A percentile compares a stretch with the other conserved stretches of the same genome.
Evolutionary conservation across 53 echinoderm and acorn worm species (phyloP).

Genomic region (Hippasteria phrygiana): DNA sequence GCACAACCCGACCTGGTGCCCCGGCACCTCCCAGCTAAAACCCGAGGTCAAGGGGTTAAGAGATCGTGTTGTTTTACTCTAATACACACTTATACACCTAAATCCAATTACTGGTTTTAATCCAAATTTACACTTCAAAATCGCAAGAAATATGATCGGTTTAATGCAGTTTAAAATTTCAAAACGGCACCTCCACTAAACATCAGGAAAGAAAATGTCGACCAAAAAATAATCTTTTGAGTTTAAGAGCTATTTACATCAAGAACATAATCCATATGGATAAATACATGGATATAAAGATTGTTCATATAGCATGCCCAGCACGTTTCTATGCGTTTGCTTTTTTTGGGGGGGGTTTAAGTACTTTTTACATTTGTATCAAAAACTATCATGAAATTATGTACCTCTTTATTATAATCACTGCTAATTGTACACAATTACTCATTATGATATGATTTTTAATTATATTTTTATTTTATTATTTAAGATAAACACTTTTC

Average conservation of each 20-base stretch:
- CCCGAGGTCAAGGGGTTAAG: too few species aligned
- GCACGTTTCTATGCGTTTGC: slow-evolving; percentile 58
- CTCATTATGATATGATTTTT: too few species aligned
- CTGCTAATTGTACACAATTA: too few species aligned
- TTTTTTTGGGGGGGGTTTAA: too few species aligned
- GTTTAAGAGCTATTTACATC: slow-evolving; percentile 16
- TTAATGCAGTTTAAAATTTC: neutral
- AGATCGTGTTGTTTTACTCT: too few species aligned
- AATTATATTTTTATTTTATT: too few species aligned
- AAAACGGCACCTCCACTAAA: slow-evolving; percentile 60
- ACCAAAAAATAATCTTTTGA: neutral
- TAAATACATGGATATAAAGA: slow-evolving; percentile 53
- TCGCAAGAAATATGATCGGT: neutral
- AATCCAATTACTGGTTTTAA: slow-evolving; percentile 11
- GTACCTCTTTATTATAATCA: too few species aligned
- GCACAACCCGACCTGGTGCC: too few species aligned
- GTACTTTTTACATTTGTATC: slow-evolving; percentile 46
- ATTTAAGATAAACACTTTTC: too few species aligned
- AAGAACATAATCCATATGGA: neutral
- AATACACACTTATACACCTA: neutral
- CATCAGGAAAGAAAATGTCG: neutral
- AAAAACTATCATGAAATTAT: slow-evolving; percentile 14
- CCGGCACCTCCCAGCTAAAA: too few species aligned
- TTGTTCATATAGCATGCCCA: slow-evolving; percentile 57
- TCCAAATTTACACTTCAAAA: too few species aligned